These are phyloP conservation scores for Trididemnum nubilum DNA, from an alignment of 23 tunicate genomes.

Conservation along the genomic window DNA sequence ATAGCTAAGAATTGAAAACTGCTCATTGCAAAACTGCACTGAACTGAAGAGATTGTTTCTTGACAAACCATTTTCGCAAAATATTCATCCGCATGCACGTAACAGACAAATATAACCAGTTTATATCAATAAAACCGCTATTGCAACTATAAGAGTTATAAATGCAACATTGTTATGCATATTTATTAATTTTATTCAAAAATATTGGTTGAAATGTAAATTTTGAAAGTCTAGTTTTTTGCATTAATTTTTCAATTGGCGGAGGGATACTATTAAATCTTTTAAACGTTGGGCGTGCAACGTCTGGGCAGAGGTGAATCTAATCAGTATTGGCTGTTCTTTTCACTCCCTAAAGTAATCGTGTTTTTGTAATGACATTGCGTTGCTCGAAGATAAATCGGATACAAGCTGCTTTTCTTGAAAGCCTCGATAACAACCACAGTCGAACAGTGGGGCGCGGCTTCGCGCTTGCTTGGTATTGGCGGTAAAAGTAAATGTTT, in stretches of 20 bases:
- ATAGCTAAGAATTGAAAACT: constrained; percentile 70
- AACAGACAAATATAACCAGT: too few relatives aligned
- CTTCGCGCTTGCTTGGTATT: too few relatives aligned
- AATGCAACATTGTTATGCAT: too few relatives aligned
- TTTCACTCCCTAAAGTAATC: constrained; percentile 60
- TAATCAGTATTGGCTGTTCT: constrained; percentile 55
- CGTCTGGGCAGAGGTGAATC: constrained; percentile 45
- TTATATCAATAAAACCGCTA: too few relatives aligned
- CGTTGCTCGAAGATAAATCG: constrained; percentile 62
- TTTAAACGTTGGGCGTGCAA: constrained; percentile 44
- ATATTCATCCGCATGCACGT: constrained; percentile 61
- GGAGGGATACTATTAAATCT: background rate
- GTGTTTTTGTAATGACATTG: constrained; percentile 72
- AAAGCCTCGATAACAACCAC: constrained; percentile 5
- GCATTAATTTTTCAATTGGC: background rate
- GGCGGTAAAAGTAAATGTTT: too few relatives aligned
- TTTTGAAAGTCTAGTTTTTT: too few relatives aligned
- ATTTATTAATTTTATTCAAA: too few relatives aligned
- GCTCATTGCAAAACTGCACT: constrained; percentile 72
- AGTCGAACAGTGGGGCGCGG: background rate
- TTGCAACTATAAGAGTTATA: too few relatives aligned
- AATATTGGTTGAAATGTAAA: too few relatives aligned
- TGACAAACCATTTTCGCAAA: constrained; percentile 40
- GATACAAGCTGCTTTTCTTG: constrained; percentile 58
- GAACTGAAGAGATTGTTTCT: constrained; percentile 36